Evolutionary conservation across 2,888 invertebrate genomes (phyloP).

Genomic region (Petrophora chlorosata): DNA sequence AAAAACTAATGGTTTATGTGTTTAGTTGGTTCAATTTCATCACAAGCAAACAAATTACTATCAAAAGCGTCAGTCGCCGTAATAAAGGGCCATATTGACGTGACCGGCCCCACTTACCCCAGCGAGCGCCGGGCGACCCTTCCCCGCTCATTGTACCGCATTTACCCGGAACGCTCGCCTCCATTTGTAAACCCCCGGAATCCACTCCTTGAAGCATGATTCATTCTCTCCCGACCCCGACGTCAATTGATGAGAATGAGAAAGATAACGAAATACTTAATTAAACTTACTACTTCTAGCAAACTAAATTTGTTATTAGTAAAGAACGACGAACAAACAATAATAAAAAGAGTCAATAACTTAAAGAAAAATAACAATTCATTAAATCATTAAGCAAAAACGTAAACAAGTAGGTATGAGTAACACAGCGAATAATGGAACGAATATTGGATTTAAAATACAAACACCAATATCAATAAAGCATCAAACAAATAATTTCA

Average conservation of each 20-base stretch:
- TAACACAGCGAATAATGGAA: conserved; percentile 2
- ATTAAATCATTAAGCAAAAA: background rate
- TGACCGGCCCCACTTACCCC: conserved; percentile 81
- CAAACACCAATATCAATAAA: conserved; percentile 28
- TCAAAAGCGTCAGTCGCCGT: conserved; percentile 63
- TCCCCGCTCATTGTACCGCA: conserved; percentile 79
- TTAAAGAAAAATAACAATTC: background rate
- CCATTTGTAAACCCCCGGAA: conserved; percentile 81
- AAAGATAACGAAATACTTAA: conserved; percentile 57
- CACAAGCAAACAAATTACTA: conserved; percentile 72
- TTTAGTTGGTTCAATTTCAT: conserved; percentile 45
- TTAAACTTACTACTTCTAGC: conserved; percentile 39
- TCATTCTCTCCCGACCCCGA: conserved; percentile 71
- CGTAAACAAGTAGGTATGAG: background rate
- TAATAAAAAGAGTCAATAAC: conserved; percentile 10
- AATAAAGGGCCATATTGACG: conserved; percentile 81
- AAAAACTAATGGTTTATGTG: conserved; percentile 16
- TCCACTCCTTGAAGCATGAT: conserved; percentile 81
- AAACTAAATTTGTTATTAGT: conserved; percentile 18
- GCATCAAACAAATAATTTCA: conserved; percentile 59
- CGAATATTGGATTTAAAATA: conserved; percentile 9
- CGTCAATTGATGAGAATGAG: conserved; percentile 70
- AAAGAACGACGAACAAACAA: conserved; percentile 12
- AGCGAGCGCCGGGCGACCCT: conserved; percentile 67
- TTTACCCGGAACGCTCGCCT: conserved; percentile 80